Percentiles rank a stretch among this genome's conserved stretches.
Evolutionary conservation across 2,797 vertebrate genomes (phyloP).

Genomic region (Aldrovandia affinis): DNA sequence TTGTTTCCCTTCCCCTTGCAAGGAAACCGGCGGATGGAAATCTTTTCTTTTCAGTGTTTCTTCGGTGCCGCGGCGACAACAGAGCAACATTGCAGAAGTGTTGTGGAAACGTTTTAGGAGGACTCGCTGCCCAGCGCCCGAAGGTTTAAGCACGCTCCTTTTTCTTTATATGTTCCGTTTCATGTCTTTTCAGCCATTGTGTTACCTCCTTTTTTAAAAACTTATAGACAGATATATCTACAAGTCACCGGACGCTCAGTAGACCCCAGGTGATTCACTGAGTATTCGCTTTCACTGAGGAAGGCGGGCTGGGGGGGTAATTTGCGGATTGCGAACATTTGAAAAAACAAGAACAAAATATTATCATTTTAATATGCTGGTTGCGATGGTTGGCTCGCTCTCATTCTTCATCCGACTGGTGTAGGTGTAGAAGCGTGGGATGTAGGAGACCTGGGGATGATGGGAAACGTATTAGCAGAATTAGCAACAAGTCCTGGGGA

Average conservation of each 20-base stretch:
- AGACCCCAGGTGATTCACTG: not conserved
- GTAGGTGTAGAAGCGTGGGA: not conserved
- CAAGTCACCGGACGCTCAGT: not conserved
- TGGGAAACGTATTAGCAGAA: not conserved
- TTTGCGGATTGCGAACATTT: not conserved
- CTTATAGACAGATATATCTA: too few species aligned
- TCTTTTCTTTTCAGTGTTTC: not conserved
- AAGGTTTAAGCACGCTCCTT: not conserved
- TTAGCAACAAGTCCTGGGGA: too few species aligned
- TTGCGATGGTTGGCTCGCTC: not conserved
- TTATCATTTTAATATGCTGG: not conserved
- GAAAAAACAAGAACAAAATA: slow-evolving; percentile 6
- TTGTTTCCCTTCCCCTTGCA: too few species aligned
- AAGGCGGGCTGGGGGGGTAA: too few species aligned
- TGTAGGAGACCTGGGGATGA: not conserved
- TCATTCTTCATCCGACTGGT: not conserved
- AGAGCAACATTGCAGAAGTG: not conserved
- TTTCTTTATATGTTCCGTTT: too few species aligned
- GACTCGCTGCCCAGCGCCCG: not conserved
- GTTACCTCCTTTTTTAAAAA: too few species aligned
- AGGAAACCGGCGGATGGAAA: too few species aligned
- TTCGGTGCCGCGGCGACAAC: not conserved
- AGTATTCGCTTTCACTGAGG: not conserved
- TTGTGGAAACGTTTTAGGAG: not conserved
- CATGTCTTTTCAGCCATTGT: too few species aligned